Percentiles rank a stretch among this genome's conserved stretches.
Conservation (phyloP, 2,113 vertebrate species). For the Glaucomys volans region DNA sequence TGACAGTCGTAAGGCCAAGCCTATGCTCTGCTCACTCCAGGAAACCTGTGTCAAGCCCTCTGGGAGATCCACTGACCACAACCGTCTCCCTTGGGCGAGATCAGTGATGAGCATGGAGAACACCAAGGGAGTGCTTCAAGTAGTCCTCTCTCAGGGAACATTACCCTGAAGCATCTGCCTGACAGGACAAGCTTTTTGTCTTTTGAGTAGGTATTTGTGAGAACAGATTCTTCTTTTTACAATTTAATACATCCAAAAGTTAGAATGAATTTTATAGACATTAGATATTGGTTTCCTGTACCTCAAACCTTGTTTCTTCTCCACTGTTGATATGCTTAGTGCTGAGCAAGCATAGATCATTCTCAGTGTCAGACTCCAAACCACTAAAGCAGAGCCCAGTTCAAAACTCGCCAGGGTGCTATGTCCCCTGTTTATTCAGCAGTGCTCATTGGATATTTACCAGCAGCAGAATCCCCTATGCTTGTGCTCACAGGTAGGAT, state of each 20-base stretch:
- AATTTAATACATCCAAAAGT: not conserved
- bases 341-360: not conserved
- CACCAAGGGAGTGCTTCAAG: not conserved
- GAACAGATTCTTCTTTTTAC: not conserved
- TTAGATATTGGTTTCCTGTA: not conserved
- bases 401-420: not conserved
- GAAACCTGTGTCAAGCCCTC: not conserved
- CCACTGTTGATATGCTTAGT: not conserved
- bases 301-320: not conserved
- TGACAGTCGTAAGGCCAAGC: not conserved
- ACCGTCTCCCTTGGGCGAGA: not conserved
- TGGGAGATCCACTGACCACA: accelerated
- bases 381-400: not conserved
- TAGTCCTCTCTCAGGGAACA: not conserved
- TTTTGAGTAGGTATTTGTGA: not conserved
- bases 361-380: not conserved
- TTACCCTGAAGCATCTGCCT: not conserved
- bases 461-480: not conserved
- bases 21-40: not conserved
- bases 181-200: not conserved
- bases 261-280: not conserved
- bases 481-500: not conserved
- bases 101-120: not conserved
- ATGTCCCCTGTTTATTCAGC: not conserved
- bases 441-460: not conserved